phyloP scores from a whole-genome alignment of 2,888 invertebrate species.

The Lepidocyrtoides sp. region DNA sequence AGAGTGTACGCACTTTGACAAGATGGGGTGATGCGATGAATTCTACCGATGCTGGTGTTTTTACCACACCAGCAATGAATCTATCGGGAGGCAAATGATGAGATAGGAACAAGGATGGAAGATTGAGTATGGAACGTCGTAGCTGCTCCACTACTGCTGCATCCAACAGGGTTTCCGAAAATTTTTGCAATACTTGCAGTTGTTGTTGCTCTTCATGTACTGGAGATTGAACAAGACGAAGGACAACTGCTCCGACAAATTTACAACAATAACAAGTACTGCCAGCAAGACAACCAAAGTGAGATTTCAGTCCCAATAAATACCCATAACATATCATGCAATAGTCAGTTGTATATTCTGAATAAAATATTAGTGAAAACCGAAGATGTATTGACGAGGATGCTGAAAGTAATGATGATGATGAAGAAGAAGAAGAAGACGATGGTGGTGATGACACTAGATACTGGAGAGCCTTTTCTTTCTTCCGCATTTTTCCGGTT shows the following conservation, averaged over 20 bases:
- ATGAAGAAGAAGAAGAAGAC: background rate
- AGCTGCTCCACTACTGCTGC: background rate
- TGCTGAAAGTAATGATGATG: background rate
- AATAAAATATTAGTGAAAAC: too few relatives aligned
- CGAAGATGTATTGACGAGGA: background rate
- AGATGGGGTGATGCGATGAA: too few relatives aligned
- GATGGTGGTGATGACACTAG: conserved; percentile 45
- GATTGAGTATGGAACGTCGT: background rate
- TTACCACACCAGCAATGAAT: background rate
- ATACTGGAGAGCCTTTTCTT: conserved; percentile 64
- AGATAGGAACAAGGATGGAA: background rate
- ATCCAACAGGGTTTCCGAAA: background rate
- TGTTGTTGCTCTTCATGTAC: background rate
- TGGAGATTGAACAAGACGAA: background rate
- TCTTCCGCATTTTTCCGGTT: conserved; percentile 71
- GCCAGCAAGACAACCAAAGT: background rate
- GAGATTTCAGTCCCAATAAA: conserved; percentile 1
- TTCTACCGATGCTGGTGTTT: background rate
- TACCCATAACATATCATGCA: background rate
- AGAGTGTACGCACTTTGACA: background rate
- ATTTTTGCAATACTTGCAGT: background rate
- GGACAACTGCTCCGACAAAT: background rate
- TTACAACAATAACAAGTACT: background rate
- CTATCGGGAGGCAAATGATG: background rate
- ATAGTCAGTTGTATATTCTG: background rate